Percentiles rank a stretch among this genome's conserved stretches.
Conservation (phyloP, 2,113 vertebrate species). For the Parotia lawesii region DNA sequence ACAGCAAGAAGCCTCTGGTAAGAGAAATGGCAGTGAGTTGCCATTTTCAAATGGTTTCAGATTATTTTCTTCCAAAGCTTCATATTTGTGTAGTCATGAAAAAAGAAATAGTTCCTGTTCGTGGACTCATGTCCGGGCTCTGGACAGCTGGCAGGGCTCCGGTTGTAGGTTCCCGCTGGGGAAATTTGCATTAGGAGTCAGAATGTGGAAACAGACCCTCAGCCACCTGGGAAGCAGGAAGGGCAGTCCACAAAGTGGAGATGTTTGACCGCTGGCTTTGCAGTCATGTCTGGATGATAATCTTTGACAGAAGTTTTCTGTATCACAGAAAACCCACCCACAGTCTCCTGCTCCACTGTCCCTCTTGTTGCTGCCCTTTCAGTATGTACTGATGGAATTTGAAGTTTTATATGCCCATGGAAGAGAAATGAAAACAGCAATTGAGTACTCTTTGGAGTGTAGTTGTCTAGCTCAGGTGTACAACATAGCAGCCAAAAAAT, state of each 20-base stretch:
- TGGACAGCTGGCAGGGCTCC: background rate
- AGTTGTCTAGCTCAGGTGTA: background rate
- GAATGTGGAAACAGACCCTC: background rate
- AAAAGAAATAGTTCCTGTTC: background rate
- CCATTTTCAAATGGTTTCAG: background rate
- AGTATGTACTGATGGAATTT: background rate
- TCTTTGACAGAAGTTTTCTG: background rate
- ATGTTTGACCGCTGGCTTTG: background rate
- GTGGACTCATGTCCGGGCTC: fast-evolving
- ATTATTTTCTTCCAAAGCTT: background rate
- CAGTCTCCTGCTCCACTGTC: background rate
- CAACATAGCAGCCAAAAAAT: background rate
- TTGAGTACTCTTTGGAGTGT: background rate
- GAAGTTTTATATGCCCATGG: background rate
- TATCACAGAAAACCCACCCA: background rate
- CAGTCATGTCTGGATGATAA: background rate
- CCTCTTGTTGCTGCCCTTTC: background rate
- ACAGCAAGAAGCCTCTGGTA: background rate
- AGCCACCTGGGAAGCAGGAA: background rate
- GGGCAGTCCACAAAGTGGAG: background rate
- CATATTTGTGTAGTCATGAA: background rate
- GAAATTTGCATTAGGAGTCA: background rate
- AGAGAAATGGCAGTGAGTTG: background rate
- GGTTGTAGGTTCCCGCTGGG: background rate
- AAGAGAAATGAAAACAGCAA: background rate